A percentile compares a stretch with the other conserved stretches of the same genome.
phyloP scores from a whole-genome alignment of 2,797 vertebrate species.

The Hyperoplus immaculatus region DNA sequence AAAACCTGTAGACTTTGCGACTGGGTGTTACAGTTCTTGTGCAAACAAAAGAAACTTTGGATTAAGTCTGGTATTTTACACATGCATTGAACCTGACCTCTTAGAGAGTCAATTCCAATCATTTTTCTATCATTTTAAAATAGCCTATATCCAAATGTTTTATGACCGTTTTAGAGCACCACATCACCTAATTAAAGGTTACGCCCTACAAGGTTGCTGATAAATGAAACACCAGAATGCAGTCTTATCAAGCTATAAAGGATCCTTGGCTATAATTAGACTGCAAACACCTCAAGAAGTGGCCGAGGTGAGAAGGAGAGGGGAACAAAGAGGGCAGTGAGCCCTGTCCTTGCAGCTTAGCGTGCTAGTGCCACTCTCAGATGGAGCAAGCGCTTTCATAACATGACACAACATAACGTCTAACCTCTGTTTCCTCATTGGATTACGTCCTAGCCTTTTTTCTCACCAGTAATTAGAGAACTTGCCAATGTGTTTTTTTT shows the following conservation, averaged over 20 bases:
- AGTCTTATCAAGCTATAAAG: slow-evolving; percentile 33
- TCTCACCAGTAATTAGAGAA: background rate
- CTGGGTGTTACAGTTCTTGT: slow-evolving; percentile 30
- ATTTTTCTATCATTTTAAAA: background rate
- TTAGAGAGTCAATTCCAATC: background rate
- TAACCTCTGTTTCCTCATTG: slow-evolving; percentile 3
- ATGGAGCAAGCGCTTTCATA: slow-evolving; percentile 28
- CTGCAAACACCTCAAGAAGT: slow-evolving; percentile 36
- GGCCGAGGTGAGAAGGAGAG: slow-evolving; percentile 22
- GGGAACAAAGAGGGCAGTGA: slow-evolving; percentile 47
- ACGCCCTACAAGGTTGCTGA: slow-evolving; percentile 26
- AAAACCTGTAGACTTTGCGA: slow-evolving; percentile 49
- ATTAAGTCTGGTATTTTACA: slow-evolving; percentile 29
- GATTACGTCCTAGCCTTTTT: background rate
- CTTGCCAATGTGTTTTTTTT: background rate
- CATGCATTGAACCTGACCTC: background rate
- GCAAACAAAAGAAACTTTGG: slow-evolving; percentile 43
- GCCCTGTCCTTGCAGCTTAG: slow-evolving; percentile 29
- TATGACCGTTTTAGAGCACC: background rate
- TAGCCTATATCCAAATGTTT: background rate
- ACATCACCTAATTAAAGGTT: background rate
- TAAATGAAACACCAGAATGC: slow-evolving; percentile 20
- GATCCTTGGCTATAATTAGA: slow-evolving; percentile 54
- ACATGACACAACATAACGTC: slow-evolving; percentile 8
- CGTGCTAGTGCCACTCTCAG: slow-evolving; percentile 8